Evolutionary conservation across 2,888 invertebrate species (phyloP), one percentile per base, ranked within the genome.

Genomic region (Parnassius smintheus): DNA sequence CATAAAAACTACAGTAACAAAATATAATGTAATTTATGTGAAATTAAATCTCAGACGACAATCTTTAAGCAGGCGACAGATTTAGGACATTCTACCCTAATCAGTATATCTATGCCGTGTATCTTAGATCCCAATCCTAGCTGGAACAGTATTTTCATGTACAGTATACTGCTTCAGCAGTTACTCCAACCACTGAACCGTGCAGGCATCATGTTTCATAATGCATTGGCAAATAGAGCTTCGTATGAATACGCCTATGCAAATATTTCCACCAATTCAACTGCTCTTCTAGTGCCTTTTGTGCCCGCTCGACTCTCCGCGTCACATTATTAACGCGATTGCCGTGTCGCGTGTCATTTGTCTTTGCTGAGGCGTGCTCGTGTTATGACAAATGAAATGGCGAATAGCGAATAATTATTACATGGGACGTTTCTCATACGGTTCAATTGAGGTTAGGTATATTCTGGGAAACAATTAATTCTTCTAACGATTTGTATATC

Each of bases 311-410:
- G 18, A 18, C 54, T 42, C 42, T 42, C 13, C 42, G 13, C 59
- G 53, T 59, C 53, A 53, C 59, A 13, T 59, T 53, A 59, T 59
- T 53, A 59, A 59, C 59, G 46, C 13, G 59, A 59, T 59, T 46
- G 59, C 25, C 59, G 53, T 48, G 53, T 53, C 41, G 52, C 49
- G 52, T 52, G 59, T 45, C 52, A 52, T 52, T 59, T 42, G 12
- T 48, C 41, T 13, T 9, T 35, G 10, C 56, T 41, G 48, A 2
- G 41, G 48, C 48, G 56, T 48, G 41, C 41, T 49, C 18, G 18
- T 22, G 18, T 12, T n/a, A 42, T 54, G 54, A 18, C 54, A 42
- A 54, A 44, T 54, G 41, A 35, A n/a, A n/a, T n/a, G n/a, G n/a
- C n/a, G n/a, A n/a, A 54, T 54, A 44, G n/a, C 54, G 54, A 54